Conservation (phyloP, 2,888 invertebrate genomes). For the Heliconius erato region DNA sequence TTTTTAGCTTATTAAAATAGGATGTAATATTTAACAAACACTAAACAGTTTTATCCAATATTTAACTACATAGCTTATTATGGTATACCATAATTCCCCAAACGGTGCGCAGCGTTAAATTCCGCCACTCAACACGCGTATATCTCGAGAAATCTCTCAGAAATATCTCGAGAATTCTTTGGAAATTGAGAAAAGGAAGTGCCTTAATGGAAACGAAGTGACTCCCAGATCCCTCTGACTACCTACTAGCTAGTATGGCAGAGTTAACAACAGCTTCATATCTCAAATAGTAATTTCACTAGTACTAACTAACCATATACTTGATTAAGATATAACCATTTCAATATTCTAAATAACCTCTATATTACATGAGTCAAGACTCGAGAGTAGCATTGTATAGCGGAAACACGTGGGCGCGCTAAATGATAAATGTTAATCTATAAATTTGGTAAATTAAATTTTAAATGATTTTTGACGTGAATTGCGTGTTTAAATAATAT, state of each 20-base stretch:
- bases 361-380: constrained; percentile 31
- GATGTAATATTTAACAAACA: neutral
- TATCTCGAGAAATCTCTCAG: too few relatives aligned
- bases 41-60: neutral
- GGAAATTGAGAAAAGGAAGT: neutral
- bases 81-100: neutral
- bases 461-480: constrained; percentile 26
- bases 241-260: neutral
- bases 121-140: too few relatives aligned
- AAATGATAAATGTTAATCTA: constrained; percentile 30
- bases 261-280: constrained; percentile 17
- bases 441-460: constrained; percentile 34
- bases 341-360: constrained; percentile 28
- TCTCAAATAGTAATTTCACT: constrained; percentile 24
- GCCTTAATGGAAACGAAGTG: neutral
- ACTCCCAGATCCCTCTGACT: neutral
- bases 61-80: neutral
- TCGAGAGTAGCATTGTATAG: constrained; percentile 11
- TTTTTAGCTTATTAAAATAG: too few relatives aligned
- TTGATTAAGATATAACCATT: constrained; percentile 43
- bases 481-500: constrained; percentile 11
- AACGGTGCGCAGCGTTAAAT: too few relatives aligned
- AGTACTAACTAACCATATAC: constrained; percentile 34
- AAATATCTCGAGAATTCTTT: too few relatives aligned
- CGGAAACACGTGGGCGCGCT: constrained; percentile 29